Conservation (phyloP, 2,888 invertebrate genomes). For the Sepioteuthis lessoniana region DNA sequence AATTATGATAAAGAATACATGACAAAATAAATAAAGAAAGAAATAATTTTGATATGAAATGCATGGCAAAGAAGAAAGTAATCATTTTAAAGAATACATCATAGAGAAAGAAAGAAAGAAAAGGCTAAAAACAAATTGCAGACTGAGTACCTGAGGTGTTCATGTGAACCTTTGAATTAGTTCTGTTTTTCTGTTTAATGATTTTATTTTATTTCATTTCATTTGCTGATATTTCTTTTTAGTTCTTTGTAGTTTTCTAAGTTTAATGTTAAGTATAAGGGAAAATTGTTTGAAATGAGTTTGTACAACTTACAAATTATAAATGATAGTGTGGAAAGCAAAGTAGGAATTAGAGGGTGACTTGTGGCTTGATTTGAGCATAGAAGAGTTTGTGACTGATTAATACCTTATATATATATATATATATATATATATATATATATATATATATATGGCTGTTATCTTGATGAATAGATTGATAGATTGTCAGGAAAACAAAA, state of each 20-base stretch:
- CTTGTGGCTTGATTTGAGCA: not conserved
- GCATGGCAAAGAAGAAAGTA: not conserved
- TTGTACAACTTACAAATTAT: not conserved
- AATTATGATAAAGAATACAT: not conserved
- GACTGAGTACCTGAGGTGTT: not conserved
- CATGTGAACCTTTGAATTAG: not conserved
- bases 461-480: not conserved
- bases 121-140: not conserved
- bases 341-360: not conserved
- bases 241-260: not conserved
- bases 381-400: not conserved
- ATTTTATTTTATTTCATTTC: not conserved
- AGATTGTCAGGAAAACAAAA: not conserved
- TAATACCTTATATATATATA: not conserved
- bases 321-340: not conserved
- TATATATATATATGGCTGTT: not conserved
- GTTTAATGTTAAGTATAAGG: not conserved
- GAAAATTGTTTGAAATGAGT: conserved; percentile 4
- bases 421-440: not conserved
- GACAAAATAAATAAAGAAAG: too few species aligned
- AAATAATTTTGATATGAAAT: too few species aligned
- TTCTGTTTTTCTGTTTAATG: not conserved
- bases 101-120: not conserved
- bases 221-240: not conserved
- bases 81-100: not conserved